A percentile compares a stretch with the other conserved stretches of the same genome.
phyloP scores from a whole-genome alignment of 2,113 vertebrate species.

The Atlantisia rogersi region DNA sequence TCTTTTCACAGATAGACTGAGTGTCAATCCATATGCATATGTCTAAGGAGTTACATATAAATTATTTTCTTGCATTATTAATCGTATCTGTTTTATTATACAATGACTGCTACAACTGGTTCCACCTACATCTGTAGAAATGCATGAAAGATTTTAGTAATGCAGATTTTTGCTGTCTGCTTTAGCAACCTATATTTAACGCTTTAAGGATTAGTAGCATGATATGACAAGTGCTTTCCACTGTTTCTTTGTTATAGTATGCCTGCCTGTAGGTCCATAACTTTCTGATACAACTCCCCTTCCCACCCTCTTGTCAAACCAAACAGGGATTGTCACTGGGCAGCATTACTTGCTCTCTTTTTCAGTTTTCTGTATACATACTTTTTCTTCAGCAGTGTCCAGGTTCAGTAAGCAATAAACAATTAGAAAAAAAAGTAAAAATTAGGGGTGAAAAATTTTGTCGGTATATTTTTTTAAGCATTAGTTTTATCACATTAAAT shows the following conservation, averaged over 20 bases:
- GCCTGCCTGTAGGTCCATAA: constrained; percentile 24
- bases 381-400: background rate
- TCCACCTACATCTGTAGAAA: constrained; percentile 57
- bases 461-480: background rate
- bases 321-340: background rate
- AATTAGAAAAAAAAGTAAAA: background rate
- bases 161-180: constrained; percentile 58
- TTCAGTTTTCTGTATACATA: background rate
- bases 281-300: constrained; percentile 1
- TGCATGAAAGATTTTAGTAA: constrained; percentile 63
- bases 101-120: constrained; percentile 36
- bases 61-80: constrained; percentile 59
- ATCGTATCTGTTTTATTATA: constrained; percentile 19
- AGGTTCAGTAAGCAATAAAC: background rate
- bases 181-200: constrained; percentile 65
- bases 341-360: background rate
- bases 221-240: constrained; percentile 59
- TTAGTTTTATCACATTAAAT: background rate
- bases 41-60: constrained; percentile 44
- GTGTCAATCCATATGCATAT: background rate
- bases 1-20: background rate
- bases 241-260: constrained; percentile 45
- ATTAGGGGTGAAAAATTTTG: background rate
- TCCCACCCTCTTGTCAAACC: constrained; percentile 29
- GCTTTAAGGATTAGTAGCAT: constrained; percentile 57